These are phyloP conservation scores for Onychorhynchus coronatus DNA, from an alignment of 2,113 vertebrate genomes.

Conservation along the genomic window DNA sequence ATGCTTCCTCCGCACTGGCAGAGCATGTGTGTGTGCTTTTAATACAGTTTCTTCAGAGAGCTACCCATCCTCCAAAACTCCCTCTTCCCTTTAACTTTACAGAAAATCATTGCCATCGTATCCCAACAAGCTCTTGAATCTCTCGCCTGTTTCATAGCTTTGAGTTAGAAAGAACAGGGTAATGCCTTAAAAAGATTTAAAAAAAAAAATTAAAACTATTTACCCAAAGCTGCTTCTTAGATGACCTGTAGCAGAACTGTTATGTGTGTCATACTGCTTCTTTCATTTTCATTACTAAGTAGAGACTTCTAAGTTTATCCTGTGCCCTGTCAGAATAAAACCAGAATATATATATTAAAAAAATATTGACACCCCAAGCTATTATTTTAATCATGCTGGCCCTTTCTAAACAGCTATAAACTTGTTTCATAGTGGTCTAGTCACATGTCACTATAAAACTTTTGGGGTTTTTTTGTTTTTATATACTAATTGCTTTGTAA, in stretches of 20 bases:
- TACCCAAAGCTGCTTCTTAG: not conserved
- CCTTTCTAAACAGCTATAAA: not conserved
- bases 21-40: not conserved
- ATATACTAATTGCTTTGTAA: not conserved
- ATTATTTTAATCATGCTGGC: not conserved
- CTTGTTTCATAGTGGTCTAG: not conserved
- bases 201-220: not conserved
- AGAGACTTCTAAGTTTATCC: not conserved
- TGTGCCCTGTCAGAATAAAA: not conserved
- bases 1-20: not conserved
- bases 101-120: not conserved
- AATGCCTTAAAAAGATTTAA: not conserved
- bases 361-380: not conserved
- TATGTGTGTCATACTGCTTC: fast-evolving
- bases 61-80: not conserved
- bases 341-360: not conserved
- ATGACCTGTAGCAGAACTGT: not conserved
- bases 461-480: too few species aligned
- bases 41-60: not conserved
- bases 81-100: not conserved
- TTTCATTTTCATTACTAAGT: not conserved
- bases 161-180: not conserved
- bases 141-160: not conserved
- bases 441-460: not conserved
- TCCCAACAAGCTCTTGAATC: not conserved